phyloP scores from a whole-genome alignment of 2,797 vertebrate genomes.

The Macropodus opercularis region DNA sequence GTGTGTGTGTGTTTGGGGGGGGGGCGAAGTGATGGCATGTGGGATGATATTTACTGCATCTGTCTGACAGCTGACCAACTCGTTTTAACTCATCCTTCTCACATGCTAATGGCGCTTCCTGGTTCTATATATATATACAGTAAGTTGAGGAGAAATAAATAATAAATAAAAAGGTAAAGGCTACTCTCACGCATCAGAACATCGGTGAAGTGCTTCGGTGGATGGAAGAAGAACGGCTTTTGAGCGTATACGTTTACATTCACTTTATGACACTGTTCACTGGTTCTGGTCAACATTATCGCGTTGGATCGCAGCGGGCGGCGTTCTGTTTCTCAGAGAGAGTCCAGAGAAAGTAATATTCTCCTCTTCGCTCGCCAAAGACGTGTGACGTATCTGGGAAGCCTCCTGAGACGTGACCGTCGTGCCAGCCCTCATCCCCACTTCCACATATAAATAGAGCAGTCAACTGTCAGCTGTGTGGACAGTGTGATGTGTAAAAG shows the following conservation, averaged over 20 bases:
- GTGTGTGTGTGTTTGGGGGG: no score
- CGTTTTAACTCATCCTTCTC: slow-evolving; percentile 66
- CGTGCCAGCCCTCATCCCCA: background rate
- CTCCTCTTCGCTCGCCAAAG: background rate
- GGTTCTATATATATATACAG: slow-evolving; percentile 41
- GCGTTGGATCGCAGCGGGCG: background rate
- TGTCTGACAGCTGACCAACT: slow-evolving; percentile 75
- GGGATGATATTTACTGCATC: slow-evolving; percentile 66
- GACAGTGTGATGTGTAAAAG: background rate
- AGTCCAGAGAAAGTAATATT: background rate
- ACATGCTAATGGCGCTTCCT: slow-evolving; percentile 36
- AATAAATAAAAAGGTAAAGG: slow-evolving; percentile 13
- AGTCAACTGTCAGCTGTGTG: background rate
- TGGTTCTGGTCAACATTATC: background rate
- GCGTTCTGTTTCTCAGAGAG: background rate
- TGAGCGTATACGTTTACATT: background rate
- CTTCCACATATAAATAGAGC: background rate
- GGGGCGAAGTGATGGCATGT: slow-evolving; percentile 53
- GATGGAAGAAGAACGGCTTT: background rate
- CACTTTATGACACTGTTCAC: background rate
- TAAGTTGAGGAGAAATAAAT: slow-evolving; percentile 18
- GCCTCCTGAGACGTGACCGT: background rate
- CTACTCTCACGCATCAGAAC: background rate
- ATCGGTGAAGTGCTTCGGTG: background rate
- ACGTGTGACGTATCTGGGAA: background rate